Base-by-base conservation (phyloP, 1,140 invertebrate species). In the Proctacanthus coquilletti region DNA sequence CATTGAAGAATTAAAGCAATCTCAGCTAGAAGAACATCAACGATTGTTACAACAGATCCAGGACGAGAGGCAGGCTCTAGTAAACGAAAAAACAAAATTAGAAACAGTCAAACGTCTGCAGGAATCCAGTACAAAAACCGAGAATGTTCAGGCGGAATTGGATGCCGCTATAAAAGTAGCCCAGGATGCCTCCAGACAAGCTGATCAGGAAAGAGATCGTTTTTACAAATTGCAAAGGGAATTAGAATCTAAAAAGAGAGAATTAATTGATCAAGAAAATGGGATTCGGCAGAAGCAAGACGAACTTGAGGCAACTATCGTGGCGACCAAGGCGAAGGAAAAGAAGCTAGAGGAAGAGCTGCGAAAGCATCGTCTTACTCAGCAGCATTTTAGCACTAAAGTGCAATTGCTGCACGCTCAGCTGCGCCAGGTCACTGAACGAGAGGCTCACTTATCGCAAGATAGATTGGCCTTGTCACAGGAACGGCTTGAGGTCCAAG, bases 111-210 rank as follows among this genome's bases (percentile, higher is more conserved):
- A 51, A 18, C 57, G 59, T 38, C 45, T 68, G 4, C 45, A 53
- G 29, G 51, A 38, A 43, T 39, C 5, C 15, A 40, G 40, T 17
- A 51, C 48, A 15, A 59, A 60, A 42, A 19, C 46, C 3, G 52
- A 65, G 39, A 54, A 52, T 35, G 49, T 56, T 18, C 57, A 60
- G 27, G 37, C 53, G 1, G 65, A 69, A 47, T 40, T 66, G n/a
- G 63, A 69, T 31, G 60, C 64, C 2, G 62, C 64, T 4, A 50
- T 68, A 3, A 50, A 65, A 46, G 61, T 66, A 18, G 64, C 65
- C 2, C 44, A 54, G 34, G 62, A 67, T 45, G 56, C 65, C 1
- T 53, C 63, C 1, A 56, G 60, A 25, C 52, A 53, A 32, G 56
- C 66, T 0, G 64, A 66, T 47, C 47, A 49, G 32, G 64, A 66